Base-by-base conservation (phyloP, 1,140 invertebrate genomes). In the Eupeodes corollae region DNA sequence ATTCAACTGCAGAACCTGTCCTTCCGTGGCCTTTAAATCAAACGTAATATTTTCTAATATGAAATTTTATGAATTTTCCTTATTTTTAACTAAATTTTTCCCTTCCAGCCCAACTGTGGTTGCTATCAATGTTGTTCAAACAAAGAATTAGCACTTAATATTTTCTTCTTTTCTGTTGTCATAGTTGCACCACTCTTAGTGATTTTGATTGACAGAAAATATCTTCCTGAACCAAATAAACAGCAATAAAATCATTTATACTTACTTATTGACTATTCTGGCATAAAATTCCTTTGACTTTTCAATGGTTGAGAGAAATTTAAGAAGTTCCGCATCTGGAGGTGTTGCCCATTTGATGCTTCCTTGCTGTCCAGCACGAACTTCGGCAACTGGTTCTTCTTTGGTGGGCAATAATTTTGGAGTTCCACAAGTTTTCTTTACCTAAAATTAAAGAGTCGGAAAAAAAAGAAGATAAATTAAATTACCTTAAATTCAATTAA, bases 211-310 rank as follows among this genome's bases (percentile, higher is more conserved):
- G 21, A 26, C 8, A 3, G 8, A 3, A 26, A 26, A 5, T 5
- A 26, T 5, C 8, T 26, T 26, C 21, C 21, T 26, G 21, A 26
- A n/a, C n/a, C 21, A 26, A 26, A 26, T n/a, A n/a, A n/a, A n/a
- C n/a, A n/a, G n/a, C n/a, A n/a, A 11, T 18, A 37, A 46, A 37
- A 38, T 14, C 6, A 38, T 15, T 14, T 10, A 38, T 44, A 66
- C 61, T 66, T 47, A 68, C 65, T 63, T 68, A 49, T 56, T 53
- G 14, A 66, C 63, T 44, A 67, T 68, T 54, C 64, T 64, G 37
- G 59, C 46, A 26, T 59, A 68, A 54, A 68, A 68, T 34, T 66
- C 59, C 52, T 67, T 68, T 35, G 63, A 66, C 52, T 64, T 62
- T 26, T 68, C 63, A 30, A 68, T 66, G 44, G 59, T 63, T 14